These are phyloP conservation scores for Empidonax traillii DNA, from an alignment of 2,113 vertebrate species.

Conservation along the genomic window DNA sequence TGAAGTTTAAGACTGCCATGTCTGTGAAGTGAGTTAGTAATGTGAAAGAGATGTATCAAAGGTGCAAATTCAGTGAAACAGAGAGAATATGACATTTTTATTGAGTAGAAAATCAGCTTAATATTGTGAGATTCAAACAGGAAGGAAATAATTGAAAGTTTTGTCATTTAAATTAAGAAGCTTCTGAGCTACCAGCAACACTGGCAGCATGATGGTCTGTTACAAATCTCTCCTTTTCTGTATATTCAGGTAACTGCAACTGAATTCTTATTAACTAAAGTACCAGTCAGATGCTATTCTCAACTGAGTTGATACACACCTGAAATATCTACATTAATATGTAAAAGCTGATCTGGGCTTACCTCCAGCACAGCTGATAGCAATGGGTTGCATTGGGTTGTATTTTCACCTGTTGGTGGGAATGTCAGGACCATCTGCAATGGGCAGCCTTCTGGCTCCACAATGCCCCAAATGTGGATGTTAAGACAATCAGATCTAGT, in stretches of 20 bases:
- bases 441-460: not conserved
- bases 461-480: not conserved
- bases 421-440: not conserved
- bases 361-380: not conserved
- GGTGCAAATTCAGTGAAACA: not conserved
- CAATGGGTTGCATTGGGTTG: not conserved
- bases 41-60: not conserved
- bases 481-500: not conserved
- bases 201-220: not conserved
- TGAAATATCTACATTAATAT: not conserved
- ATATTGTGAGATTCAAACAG: not conserved
- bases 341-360: not conserved
- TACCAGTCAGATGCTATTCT: not conserved
- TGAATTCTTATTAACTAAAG: not conserved
- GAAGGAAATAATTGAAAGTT: not conserved
- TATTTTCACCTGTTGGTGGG: not conserved
- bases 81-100: not conserved
- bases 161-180: not conserved
- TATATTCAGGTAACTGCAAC: not conserved
- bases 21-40: not conserved
- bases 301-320: not conserved
- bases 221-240: not conserved
- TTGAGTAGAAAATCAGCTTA: not conserved
- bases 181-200: not conserved
- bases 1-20: not conserved